Conservation (phyloP, 2,113 vertebrate species). For the Heptranchias perlo region DNA sequence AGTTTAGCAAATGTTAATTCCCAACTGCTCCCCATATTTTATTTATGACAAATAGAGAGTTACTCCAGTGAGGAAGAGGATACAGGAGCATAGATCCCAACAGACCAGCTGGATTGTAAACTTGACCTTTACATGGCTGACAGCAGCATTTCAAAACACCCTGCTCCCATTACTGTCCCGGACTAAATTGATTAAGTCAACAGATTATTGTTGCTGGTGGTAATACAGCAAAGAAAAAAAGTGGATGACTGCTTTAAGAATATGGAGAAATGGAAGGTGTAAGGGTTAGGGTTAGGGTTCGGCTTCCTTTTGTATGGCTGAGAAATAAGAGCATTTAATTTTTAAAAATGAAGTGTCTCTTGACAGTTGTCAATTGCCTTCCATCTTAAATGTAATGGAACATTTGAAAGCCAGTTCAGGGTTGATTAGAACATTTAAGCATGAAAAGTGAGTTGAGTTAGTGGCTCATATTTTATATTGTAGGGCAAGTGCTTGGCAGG, state of each 20-base stretch:
- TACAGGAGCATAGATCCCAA: neutral
- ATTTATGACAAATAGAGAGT: neutral
- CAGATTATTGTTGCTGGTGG: neutral
- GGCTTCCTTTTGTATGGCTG: neutral
- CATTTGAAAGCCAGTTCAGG: neutral
- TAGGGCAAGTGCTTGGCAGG: neutral
- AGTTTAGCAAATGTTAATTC: conserved; percentile 20
- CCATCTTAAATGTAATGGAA: neutral
- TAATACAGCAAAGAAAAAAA: neutral
- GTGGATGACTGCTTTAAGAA: neutral
- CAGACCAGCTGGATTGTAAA: neutral
- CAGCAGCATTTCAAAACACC: neutral
- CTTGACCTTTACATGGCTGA: neutral
- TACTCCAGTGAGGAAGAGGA: neutral
- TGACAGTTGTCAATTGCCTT: neutral
- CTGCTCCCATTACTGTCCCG: neutral
- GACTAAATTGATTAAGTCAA: neutral
- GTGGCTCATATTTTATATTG: neutral
- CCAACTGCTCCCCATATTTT: neutral
- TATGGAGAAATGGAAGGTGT: neutral
- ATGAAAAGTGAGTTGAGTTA: neutral
- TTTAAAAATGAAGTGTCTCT: neutral
- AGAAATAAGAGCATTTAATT: neutral
- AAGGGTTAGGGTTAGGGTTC: neutral
- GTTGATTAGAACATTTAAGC: neutral